phyloP scores from a whole-genome alignment of 2,113 vertebrate genomes.

The Prolemur simus region DNA sequence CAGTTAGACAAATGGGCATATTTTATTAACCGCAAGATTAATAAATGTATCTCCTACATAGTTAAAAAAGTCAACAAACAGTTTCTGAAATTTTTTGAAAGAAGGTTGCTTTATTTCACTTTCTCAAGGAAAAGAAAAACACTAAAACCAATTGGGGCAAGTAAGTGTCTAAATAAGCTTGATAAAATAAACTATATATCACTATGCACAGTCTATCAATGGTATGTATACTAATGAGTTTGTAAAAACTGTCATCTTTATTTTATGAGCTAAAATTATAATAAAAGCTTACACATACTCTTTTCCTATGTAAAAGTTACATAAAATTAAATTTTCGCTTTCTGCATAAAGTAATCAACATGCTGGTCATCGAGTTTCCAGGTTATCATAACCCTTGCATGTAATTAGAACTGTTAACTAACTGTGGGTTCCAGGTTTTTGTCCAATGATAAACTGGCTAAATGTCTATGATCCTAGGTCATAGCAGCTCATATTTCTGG shows the following conservation, averaged over 20 bases:
- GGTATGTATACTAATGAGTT: not conserved
- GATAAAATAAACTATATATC: not conserved
- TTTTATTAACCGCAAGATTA: not conserved
- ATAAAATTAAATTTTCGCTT: not conserved
- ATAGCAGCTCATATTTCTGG: not conserved
- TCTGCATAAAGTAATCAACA: not conserved
- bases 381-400: not conserved
- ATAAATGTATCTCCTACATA: not conserved
- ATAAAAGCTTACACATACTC: not conserved
- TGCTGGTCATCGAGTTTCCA: not conserved
- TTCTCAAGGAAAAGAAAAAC: not conserved
- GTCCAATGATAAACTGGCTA: not conserved
- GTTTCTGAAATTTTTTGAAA: not conserved
- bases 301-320: not conserved
- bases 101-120: constrained; percentile 21
- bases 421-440: not conserved
- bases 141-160: not conserved
- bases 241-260: not conserved
- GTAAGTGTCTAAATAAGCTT: not conserved
- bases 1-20: not conserved
- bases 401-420: not conserved
- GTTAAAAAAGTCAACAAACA: not conserved
- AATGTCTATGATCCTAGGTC: not conserved
- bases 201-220: not conserved
- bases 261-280: not conserved